Conservation (phyloP, 2,113 vertebrate genomes). For the Elgaria multicarinata region DNA sequence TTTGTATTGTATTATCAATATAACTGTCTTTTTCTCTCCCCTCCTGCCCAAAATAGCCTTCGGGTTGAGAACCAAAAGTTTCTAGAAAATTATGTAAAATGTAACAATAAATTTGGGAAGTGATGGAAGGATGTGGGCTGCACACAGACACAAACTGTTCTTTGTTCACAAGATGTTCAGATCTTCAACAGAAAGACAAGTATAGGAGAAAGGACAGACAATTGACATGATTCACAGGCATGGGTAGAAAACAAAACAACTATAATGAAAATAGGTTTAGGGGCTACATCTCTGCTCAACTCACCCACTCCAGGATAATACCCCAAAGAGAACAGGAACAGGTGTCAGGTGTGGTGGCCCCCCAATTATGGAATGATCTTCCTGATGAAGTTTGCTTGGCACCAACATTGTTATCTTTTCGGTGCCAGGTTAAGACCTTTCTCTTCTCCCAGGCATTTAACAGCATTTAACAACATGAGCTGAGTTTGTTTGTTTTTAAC, state of each 20-base stretch:
- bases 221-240: neutral
- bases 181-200: neutral
- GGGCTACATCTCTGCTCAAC: too few species aligned
- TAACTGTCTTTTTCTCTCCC: conserved; percentile 2
- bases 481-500: too few species aligned
- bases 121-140: neutral
- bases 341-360: neutral
- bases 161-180: neutral
- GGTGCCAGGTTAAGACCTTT: too few species aligned
- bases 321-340: neutral
- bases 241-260: neutral
- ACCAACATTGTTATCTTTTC: too few species aligned
- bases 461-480: too few species aligned
- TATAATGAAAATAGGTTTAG: neutral
- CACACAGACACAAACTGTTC: neutral
- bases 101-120: neutral
- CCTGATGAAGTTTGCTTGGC: too few species aligned
- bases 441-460: too few species aligned
- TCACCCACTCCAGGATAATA: neutral
- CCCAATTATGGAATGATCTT: too few species aligned
- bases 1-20: neutral
- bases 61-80: neutral
- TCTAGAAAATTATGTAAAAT: conserved; percentile 26
- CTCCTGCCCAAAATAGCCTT: conserved; percentile 11
- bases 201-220: neutral